Base-by-base conservation (phyloP, 2,888 invertebrate genomes). In the Tinea semifulvella region DNA sequence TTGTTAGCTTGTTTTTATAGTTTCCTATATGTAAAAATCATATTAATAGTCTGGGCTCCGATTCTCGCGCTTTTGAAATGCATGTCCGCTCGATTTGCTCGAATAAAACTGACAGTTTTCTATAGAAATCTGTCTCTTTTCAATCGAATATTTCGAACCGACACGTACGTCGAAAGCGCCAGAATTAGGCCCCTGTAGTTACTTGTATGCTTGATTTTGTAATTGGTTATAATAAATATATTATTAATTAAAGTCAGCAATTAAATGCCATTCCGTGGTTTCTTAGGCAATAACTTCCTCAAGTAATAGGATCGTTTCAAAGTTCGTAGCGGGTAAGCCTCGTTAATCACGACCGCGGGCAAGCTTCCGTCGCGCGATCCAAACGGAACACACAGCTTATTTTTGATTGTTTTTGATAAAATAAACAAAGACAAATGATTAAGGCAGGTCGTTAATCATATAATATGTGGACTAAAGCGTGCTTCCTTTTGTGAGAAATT, bases 331-430 rank as follows among this genome's bases (percentile, higher is more conserved):
- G 58, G 53, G 57, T 57, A 50, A 57, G 60, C 60, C 70, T 68
- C 71, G 68, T 71, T 68, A 68, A 55, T 61, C 60, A 56, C 54
- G 53, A 40, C 43, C 46, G 61, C 60, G 19, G 40, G 14, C 25
- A 8, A 22, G 25, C 25, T 5, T 7, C 6, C 25, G 25, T 5
- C 25, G 25, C 8, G 25, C 25, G 25, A 22, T 8, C 8, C 25
- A 22, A n/a, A 64, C 70, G 73, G 70, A 68, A 73, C 61, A 63
- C 64, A 52, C 60, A 63, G 63, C 69, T 73, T 72, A 72, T 68
- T 76, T 75, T 65, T 68, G 69, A 76, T 77, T 75, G 75, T 76
- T 77, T 79, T 71, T 73, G 69, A 76, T 75, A 74, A 74, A 70
- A 69, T 64, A 71, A 68, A 72, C 73, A 69, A 66, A 68, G 65